Base-by-base conservation (phyloP, 2,888 invertebrate species). In the Phrixothrix hirtus region DNA sequence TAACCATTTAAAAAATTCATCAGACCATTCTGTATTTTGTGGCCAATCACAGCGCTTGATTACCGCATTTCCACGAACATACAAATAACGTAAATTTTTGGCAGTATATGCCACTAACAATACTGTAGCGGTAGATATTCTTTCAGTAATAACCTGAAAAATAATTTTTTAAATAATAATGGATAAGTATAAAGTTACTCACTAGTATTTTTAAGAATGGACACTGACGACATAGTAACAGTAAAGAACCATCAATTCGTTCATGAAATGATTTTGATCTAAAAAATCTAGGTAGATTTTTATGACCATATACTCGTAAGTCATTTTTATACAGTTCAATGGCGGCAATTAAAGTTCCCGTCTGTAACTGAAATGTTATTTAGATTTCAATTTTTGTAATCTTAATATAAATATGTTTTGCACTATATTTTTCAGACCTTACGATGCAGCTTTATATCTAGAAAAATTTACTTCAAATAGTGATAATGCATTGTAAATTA, bases 71-170 rank as follows among this genome's bases (percentile, higher is more conserved):
- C 84, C 79, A 31, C 92, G 77, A 1, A 92, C 81, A 58, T 84
- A 77, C 1, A 90, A 75, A 43, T 78, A 77, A 12, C 79, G 78
- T 44, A 91, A 74, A 59, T 83, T 82, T 63, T 80, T 82, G 0
- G 84, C 85, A 1, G 83, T 82, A 35, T 79, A 79, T 0, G 86
- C 88, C 31, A 91, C 76, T 9, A 91, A 77, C 30, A 92, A 74
- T 10, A 89, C 79, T 0, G 90, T 91, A 0, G 87, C 80, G 1
- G 90, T 89, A 2, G 91, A 91, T 48, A 92, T 80, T 64, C 86
- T 80, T 70, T 92, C 90, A 4, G 88, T 82, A 15, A 89, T 78
- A 60, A 86, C 76, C 88, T 88, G 66, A 11, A 43, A 26, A 4
- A 39, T 34, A 43, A 25, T 36, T 30, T 47, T 44, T 36, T 31